phyloP scores from a whole-genome alignment of 2,888 invertebrate genomes.

The Eumacrocentrus americanus region DNA sequence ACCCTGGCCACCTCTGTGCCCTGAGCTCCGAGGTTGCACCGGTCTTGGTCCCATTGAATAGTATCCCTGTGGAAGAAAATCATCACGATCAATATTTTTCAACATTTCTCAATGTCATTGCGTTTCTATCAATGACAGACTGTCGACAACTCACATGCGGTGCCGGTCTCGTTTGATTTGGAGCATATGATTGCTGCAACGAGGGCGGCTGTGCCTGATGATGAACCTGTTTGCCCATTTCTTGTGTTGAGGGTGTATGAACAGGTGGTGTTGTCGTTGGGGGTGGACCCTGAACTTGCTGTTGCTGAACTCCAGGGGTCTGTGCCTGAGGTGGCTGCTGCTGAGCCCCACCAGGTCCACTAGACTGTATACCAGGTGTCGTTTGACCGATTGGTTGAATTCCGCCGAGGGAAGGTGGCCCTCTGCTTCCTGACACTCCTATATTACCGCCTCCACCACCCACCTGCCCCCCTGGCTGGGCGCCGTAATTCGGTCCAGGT shows the following conservation, averaged over 20 bases:
- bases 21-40: conserved; percentile 50
- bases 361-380: conserved; percentile 52
- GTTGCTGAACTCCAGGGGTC: conserved; percentile 52
- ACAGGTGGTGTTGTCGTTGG: conserved; percentile 54
- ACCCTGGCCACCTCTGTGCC: conserved; percentile 52
- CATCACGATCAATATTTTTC: conserved; percentile 5
- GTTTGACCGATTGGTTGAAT: conserved; percentile 55
- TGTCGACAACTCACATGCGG: conserved; percentile 43
- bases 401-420: conserved; percentile 52
- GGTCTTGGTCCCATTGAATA: conserved; percentile 49
- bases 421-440: conserved; percentile 56
- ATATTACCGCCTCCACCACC: conserved; percentile 56
- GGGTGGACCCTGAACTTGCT: conserved; percentile 53
- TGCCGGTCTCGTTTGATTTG: conserved; percentile 47
- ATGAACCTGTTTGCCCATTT: conserved; percentile 58
- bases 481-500: conserved; percentile 57
- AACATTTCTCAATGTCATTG: not conserved
- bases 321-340: conserved; percentile 46
- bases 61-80: conserved; percentile 40
- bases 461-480: conserved; percentile 59
- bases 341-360: conserved; percentile 46
- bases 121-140: not conserved
- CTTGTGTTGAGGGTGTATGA: conserved; percentile 53
- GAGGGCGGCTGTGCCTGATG: conserved; percentile 50
- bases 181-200: conserved; percentile 48